phyloP scores from a whole-genome alignment of 2,797 vertebrate genomes.

The Lindbergichthys nudifrons region DNA sequence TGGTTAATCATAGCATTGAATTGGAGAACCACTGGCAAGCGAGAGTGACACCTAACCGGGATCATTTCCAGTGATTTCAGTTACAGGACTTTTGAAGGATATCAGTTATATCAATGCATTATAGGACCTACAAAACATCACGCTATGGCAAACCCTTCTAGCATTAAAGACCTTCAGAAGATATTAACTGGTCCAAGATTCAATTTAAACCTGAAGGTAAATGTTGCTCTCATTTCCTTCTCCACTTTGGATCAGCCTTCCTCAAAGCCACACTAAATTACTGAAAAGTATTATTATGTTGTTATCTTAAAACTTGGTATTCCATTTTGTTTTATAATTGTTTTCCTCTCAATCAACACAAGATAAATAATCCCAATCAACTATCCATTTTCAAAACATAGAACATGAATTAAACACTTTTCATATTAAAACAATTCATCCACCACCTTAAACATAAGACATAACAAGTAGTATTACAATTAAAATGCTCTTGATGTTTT shows the following conservation, averaged over 20 bases:
- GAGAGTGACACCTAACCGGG: constrained; percentile 7
- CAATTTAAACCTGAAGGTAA: constrained; percentile 5
- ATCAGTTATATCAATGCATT: background rate
- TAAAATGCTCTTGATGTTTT: background rate
- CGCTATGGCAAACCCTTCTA: background rate
- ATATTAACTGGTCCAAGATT: background rate
- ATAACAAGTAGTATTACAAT: background rate
- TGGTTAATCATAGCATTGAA: constrained; percentile 28
- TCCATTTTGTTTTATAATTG: background rate
- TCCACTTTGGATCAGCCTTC: constrained; percentile 6
- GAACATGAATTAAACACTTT: background rate
- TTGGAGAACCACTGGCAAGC: background rate
- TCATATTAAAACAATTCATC: background rate
- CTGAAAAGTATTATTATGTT: background rate
- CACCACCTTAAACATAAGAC: background rate
- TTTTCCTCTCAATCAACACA: background rate
- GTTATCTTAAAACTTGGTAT: background rate
- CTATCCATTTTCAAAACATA: background rate
- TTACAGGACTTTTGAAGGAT: constrained; percentile 13
- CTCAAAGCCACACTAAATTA: constrained; percentile 15
- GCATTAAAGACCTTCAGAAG: background rate
- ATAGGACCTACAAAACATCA: constrained; percentile 12
- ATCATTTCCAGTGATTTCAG: constrained; percentile 16
- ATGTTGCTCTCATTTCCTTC: constrained; percentile 8
- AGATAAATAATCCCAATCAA: no score